phyloP scores from a whole-genome alignment of 2,888 invertebrate species.

The Coenonympha glycerion region DNA sequence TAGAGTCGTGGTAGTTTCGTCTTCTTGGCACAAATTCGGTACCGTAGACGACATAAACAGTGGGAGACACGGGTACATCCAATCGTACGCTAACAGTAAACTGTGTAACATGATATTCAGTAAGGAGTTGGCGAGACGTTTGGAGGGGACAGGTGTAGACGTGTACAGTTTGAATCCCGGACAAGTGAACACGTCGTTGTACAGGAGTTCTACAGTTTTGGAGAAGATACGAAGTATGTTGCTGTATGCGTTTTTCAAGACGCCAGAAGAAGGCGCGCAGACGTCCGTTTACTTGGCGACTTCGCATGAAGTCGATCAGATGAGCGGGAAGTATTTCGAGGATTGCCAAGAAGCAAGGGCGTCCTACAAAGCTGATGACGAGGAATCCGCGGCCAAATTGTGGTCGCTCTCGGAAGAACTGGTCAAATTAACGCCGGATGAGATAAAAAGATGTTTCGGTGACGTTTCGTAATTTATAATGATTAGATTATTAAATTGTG shows the following conservation, averaged over 20 bases:
- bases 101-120: conserved; percentile 66
- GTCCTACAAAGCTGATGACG: conserved; percentile 78
- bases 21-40: conserved; percentile 61
- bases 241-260: conserved; percentile 83
- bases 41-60: conserved; percentile 49
- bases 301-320: conserved; percentile 82
- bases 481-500: neutral
- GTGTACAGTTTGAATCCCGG: conserved; percentile 92
- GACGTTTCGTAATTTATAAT: conserved; percentile 1
- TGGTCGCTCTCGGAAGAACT: conserved; percentile 79
- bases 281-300: conserved; percentile 84
- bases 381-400: conserved; percentile 81
- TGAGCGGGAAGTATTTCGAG: conserved; percentile 84
- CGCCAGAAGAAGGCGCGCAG: conserved; percentile 85
- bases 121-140: conserved; percentile 60
- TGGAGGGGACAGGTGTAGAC: conserved; percentile 76
- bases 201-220: conserved; percentile 74
- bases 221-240: conserved; percentile 77
- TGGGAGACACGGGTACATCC: conserved; percentile 70
- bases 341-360: conserved; percentile 82
- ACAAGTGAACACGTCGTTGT: conserved; percentile 86
- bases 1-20: conserved; percentile 65
- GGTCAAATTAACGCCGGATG: conserved; percentile 52
- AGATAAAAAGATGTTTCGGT: conserved; percentile 28
- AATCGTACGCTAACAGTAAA: conserved; percentile 66